A percentile compares a stretch with the other conserved stretches of the same genome.
Conservation (phyloP, 2,797 vertebrate genomes). For the Enteromius afrohamiltoni region DNA sequence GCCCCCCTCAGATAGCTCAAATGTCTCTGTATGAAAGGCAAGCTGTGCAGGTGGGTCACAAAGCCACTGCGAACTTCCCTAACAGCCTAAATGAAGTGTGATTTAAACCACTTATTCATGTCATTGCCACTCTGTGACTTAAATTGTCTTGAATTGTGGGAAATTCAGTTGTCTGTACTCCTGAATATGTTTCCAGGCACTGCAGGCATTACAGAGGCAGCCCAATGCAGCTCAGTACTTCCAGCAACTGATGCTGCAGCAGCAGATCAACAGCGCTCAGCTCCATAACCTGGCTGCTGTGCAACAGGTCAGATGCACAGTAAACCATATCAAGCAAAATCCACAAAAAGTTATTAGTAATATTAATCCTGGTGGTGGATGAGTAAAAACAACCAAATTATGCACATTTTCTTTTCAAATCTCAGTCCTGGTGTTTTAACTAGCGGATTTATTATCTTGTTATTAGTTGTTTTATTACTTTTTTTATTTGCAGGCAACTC, state of each 20-base stretch:
- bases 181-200: constrained; percentile 79
- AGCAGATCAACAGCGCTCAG: constrained; percentile 95
- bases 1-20: constrained; percentile 91
- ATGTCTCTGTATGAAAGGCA: constrained; percentile 98
- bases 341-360: background rate
- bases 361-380: background rate
- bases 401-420: background rate
- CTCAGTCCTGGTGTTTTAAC: background rate
- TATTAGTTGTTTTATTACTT: too few relatives aligned
- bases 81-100: background rate
- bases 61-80: background rate
- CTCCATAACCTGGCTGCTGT: constrained; percentile 95
- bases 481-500: constrained; percentile 83
- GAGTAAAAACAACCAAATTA: background rate
- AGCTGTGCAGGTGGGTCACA: constrained; percentile 88
- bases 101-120: background rate
- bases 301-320: constrained; percentile 85
- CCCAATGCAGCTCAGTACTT: constrained; percentile 98
- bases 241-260: constrained; percentile 98
- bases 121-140: background rate
- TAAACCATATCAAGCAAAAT: background rate
- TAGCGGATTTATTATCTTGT: background rate
- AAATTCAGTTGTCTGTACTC: constrained; percentile 16
- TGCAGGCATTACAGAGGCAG: constrained; percentile 95
- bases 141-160: background rate